Percentiles rank a stretch among this genome's conserved stretches.
Evolutionary conservation across 2,888 invertebrate species (phyloP).

Genomic region (Didymodactylos carnosus): DNA sequence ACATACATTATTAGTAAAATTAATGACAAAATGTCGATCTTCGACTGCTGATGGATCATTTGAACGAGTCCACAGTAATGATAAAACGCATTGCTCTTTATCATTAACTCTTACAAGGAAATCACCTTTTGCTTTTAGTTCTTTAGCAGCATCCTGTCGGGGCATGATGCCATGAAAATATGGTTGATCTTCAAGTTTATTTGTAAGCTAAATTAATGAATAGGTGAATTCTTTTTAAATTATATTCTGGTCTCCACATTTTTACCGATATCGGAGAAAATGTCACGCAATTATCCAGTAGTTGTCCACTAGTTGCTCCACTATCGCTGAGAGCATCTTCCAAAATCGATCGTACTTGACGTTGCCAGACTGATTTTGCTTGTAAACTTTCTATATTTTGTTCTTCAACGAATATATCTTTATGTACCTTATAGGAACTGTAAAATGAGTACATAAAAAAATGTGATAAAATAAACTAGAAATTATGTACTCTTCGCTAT

Average conservation of each 20-base stretch:
- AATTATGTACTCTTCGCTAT: neutral
- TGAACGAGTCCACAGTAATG: neutral
- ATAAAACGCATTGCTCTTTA: neutral
- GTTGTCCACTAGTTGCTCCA: neutral
- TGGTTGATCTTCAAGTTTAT: conserved; percentile 55
- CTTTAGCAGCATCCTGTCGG: conserved; percentile 74
- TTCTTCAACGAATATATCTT: neutral
- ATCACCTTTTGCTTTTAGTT: conserved; percentile 74
- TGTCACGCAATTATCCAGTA: no score
- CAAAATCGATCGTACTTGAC: neutral
- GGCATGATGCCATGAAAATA: conserved; percentile 94
- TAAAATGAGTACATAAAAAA: neutral
- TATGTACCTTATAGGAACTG: neutral
- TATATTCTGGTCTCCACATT: no score
- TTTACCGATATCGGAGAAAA: no score
- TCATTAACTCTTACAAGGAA: conserved; percentile 66
- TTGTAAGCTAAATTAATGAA: neutral
- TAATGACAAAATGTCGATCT: neutral
- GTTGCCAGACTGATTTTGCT: neutral
- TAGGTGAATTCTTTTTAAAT: neutral
- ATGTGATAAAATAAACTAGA: neutral
- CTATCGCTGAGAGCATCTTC: neutral
- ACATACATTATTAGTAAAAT: neutral
- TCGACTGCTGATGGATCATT: neutral
- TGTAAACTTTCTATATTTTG: neutral